Conservation (phyloP, 2,797 vertebrate species). For the Falco biarmicus region DNA sequence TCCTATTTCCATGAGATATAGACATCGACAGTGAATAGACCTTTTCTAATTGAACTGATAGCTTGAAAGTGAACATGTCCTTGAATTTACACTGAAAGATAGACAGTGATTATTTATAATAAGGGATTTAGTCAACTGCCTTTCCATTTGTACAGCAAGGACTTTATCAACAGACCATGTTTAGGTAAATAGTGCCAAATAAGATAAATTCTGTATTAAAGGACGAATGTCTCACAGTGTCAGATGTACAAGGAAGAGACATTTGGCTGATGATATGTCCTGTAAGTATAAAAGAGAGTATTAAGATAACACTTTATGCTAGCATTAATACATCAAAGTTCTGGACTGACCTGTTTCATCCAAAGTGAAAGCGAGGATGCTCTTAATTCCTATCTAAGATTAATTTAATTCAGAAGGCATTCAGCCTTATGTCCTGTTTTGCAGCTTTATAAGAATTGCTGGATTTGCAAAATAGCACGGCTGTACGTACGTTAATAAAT, state of each 20-base stretch:
- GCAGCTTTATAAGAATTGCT: constrained; percentile 73
- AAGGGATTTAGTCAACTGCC: constrained; percentile 66
- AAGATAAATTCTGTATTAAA: constrained; percentile 70
- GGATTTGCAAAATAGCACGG: constrained; percentile 69
- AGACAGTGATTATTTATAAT: constrained; percentile 74
- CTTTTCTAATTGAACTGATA: constrained; percentile 76
- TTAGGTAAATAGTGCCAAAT: constrained; percentile 73
- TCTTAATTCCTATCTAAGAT: constrained; percentile 75
- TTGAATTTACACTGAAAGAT: constrained; percentile 75
- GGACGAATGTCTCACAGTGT: constrained; percentile 47
- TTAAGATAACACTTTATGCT: constrained; percentile 51
- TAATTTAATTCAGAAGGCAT: constrained; percentile 79
- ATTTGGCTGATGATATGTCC: constrained; percentile 42
- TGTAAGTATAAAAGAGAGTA: constrained; percentile 48
- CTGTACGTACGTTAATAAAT: constrained; percentile 17
- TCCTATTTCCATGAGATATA: constrained; percentile 67
- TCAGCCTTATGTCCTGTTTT: constrained; percentile 74
- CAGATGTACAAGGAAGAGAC: constrained; percentile 44
- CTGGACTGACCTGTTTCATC: constrained; percentile 61
- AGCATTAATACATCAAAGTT: constrained; percentile 70
- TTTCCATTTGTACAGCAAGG: constrained; percentile 66
- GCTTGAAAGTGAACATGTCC: constrained; percentile 72
- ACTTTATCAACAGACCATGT: constrained; percentile 71
- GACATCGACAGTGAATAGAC: constrained; percentile 72
- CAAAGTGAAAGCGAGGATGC: constrained; percentile 63